Evolutionary conservation across 2,888 invertebrate genomes (phyloP).

Genomic region (Caenorhabditis uteleia): DNA sequence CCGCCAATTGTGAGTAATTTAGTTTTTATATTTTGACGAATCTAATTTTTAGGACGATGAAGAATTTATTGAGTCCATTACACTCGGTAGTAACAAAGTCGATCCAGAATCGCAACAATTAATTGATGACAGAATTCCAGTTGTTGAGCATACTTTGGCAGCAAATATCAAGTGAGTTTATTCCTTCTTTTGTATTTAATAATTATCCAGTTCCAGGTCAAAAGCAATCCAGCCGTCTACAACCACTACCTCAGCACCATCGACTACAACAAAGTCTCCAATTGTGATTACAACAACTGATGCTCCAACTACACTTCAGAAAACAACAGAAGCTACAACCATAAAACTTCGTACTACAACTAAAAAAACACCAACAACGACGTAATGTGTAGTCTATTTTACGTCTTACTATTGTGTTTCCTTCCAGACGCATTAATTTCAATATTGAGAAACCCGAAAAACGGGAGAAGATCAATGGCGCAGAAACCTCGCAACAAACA

Average conservation of each 20-base stretch:
- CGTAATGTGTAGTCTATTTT: not conserved
- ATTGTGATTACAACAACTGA: not conserved
- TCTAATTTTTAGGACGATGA: slow-evolving; percentile 14
- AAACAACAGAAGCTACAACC: not conserved
- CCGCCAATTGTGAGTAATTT: slow-evolving; percentile 31
- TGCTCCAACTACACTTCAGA: not conserved
- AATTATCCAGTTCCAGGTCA: too few relatives aligned
- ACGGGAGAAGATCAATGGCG: slow-evolving; percentile 3
- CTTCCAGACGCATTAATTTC: not conserved
- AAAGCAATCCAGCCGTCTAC: too few relatives aligned
- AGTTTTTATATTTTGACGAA: slow-evolving; percentile 7
- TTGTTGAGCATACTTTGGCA: too few relatives aligned
- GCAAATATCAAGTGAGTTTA: too few relatives aligned
- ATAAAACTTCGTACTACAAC: not conserved
- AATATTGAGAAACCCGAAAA: not conserved
- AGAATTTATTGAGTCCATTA: slow-evolving; percentile 38
- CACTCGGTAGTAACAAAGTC: slow-evolving; percentile 16
- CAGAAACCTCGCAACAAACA: slow-evolving; percentile 4
- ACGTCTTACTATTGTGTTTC: not conserved
- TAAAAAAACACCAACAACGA: slow-evolving; percentile 1
- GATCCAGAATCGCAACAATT: not conserved
- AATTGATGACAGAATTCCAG: not conserved
- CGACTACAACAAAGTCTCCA: not conserved
- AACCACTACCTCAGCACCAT: not conserved
- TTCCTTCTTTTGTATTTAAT: too few relatives aligned